Percentiles rank a stretch among this genome's conserved stretches.
Conservation (phyloP, 2,113 vertebrate genomes). For the Canis aureus region DNA sequence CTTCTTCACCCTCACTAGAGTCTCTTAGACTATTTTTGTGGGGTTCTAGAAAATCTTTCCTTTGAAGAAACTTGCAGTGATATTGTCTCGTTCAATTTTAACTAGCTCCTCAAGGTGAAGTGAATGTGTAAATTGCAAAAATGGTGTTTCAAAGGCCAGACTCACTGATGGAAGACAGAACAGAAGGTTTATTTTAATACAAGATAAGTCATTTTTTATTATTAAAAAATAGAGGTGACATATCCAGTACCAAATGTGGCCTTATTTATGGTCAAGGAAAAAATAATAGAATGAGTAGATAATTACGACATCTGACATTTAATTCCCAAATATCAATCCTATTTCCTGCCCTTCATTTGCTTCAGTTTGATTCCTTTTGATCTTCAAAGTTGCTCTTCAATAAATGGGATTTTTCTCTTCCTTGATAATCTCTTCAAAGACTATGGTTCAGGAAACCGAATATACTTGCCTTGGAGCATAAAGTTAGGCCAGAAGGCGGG, state of each 20-base stretch:
- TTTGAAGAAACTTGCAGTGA: background rate
- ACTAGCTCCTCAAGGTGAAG: background rate
- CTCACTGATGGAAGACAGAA: background rate
- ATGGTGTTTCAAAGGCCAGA: background rate
- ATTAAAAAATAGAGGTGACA: background rate
- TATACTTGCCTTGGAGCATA: background rate
- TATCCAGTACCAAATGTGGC: background rate
- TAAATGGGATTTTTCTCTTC: background rate
- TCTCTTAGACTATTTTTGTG: background rate
- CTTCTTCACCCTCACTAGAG: background rate
- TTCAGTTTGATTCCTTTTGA: background rate
- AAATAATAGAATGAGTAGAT: background rate
- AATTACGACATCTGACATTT: background rate
- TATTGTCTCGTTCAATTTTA: background rate
- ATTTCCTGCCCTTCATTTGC: background rate
- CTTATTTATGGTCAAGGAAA: background rate
- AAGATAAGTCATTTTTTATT: background rate
- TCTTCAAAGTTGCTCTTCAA: background rate
- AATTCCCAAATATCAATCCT: background rate
- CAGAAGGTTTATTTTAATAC: background rate
- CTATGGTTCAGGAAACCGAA: background rate
- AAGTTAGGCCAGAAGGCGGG: background rate
- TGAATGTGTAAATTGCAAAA: background rate
- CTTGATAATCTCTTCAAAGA: slow-evolving; percentile 22
- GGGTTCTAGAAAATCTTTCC: background rate